phyloP scores from a whole-genome alignment of 1,140 invertebrate species.

The Antheraea pernyi region DNA sequence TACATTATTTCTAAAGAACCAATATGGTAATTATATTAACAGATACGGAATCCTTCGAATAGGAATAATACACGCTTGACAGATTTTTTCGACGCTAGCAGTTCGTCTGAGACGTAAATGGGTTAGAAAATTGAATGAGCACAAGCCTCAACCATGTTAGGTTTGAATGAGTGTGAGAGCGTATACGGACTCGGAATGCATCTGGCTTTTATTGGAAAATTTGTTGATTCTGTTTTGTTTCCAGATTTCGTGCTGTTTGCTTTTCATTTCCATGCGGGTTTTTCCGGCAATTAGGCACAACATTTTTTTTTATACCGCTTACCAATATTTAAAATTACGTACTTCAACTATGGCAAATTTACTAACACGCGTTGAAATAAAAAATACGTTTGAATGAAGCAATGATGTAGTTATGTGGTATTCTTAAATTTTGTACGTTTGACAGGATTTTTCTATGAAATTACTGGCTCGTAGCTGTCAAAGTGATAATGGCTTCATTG shows the following conservation, averaged over 20 bases:
- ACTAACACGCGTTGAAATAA: no score
- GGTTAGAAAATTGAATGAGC: constrained; percentile 77
- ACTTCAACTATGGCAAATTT: no score
- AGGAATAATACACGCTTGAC: not conserved
- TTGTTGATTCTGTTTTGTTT: constrained; percentile 31
- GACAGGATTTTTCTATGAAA: no score
- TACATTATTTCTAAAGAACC: no score
- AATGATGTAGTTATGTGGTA: no score
- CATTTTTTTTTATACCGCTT: not conserved
- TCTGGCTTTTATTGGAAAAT: constrained; percentile 35
- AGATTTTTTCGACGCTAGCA: constrained; percentile 47
- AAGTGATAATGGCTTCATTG: no score
- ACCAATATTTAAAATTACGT: not conserved
- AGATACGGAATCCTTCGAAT: not conserved
- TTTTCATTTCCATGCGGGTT: not conserved
- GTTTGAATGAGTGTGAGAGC: constrained; percentile 62
- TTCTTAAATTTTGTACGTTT: no score
- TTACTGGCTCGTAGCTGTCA: no score
- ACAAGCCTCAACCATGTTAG: constrained; percentile 49
- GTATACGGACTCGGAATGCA: constrained; percentile 34
- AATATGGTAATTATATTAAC: not conserved
- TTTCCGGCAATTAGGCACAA: constrained; percentile 8
- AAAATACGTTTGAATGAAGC: no score
- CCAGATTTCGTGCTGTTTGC: constrained; percentile 19
- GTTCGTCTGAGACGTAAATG: constrained; percentile 73